Percentiles rank a stretch among this genome's conserved stretches.
Conservation (phyloP, 2,888 invertebrate genomes). For the Idaea dimidiata region DNA sequence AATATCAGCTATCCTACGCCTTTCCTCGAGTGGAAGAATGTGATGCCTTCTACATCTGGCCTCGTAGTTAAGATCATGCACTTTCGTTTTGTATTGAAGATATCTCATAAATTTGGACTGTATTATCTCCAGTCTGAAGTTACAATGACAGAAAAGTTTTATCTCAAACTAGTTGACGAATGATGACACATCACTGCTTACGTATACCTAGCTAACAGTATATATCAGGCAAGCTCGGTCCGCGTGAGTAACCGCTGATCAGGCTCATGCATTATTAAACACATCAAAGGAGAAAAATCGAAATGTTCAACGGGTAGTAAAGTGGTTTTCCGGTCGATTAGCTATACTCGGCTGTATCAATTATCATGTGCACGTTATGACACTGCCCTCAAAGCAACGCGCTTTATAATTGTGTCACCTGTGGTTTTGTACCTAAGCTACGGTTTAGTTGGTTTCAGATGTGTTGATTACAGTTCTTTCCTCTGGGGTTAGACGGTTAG, state of each 20-base stretch:
- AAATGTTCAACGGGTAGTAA: conserved; percentile 75
- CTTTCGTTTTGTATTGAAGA: too few species aligned
- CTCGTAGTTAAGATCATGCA: too few species aligned
- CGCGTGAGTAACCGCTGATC: conserved; percentile 49
- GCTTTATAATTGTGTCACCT: background rate
- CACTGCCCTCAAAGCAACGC: background rate
- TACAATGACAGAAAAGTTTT: too few species aligned
- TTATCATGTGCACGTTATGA: conserved; percentile 51
- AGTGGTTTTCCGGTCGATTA: conserved; percentile 76
- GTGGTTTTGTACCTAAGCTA: background rate
- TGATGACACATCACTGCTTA: too few species aligned
- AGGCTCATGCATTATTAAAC: conserved; percentile 76
- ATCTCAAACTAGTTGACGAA: too few species aligned
- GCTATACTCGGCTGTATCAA: conserved; percentile 65
- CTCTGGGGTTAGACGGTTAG: too few species aligned
- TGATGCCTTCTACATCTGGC: too few species aligned
- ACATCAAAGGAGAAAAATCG: conserved; percentile 81
- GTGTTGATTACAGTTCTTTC: too few species aligned
- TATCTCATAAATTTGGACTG: too few species aligned
- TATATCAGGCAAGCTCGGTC: conserved; percentile 16
- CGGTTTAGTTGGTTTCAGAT: background rate
- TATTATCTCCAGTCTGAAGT: too few species aligned
- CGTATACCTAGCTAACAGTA: background rate
- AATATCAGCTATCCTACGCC: too few species aligned
- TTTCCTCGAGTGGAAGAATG: too few species aligned